phyloP scores from a whole-genome alignment of 2,797 vertebrate genomes.

The Melanotaenia parkinsoni region DNA sequence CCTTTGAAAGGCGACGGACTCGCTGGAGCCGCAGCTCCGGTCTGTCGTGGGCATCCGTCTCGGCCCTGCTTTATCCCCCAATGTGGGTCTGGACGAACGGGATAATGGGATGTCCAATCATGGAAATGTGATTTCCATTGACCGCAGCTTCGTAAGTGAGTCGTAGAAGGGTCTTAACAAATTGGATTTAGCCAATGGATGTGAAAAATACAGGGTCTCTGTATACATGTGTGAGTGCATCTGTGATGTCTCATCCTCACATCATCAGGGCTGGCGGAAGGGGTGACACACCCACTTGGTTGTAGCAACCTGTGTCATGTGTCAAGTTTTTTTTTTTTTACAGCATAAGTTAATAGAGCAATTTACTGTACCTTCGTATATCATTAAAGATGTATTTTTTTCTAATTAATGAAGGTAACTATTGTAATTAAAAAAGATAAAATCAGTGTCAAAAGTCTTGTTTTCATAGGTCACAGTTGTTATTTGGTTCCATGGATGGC shows the following conservation, averaged over 20 bases:
- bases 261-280: slow-evolving; percentile 66
- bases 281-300: slow-evolving; percentile 50
- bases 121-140: slow-evolving; percentile 91
- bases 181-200: slow-evolving; percentile 87
- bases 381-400: background rate
- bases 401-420: background rate
- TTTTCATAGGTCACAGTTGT: slow-evolving; percentile 32
- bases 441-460: background rate
- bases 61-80: slow-evolving; percentile 77
- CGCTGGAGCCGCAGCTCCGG: slow-evolving; percentile 83
- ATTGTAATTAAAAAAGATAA: background rate
- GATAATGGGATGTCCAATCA: slow-evolving; percentile 92
- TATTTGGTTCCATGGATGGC: background rate
- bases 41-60: slow-evolving; percentile 81
- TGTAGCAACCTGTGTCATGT: slow-evolving; percentile 31
- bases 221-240: slow-evolving; percentile 76
- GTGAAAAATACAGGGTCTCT: slow-evolving; percentile 83
- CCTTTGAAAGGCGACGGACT: slow-evolving; percentile 86
- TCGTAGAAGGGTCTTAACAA: slow-evolving; percentile 87
- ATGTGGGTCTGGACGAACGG: slow-evolving; percentile 79
- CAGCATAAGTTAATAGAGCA: background rate
- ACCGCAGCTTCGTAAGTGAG: slow-evolving; percentile 87
- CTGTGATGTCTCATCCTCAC: slow-evolving; percentile 72
- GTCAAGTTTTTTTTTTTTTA: background rate
- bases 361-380: slow-evolving; percentile 2